Evolutionary conservation across 2,113 vertebrate species (phyloP), one percentile per base, ranked within the genome.

Genomic region (Solea solea): DNA sequence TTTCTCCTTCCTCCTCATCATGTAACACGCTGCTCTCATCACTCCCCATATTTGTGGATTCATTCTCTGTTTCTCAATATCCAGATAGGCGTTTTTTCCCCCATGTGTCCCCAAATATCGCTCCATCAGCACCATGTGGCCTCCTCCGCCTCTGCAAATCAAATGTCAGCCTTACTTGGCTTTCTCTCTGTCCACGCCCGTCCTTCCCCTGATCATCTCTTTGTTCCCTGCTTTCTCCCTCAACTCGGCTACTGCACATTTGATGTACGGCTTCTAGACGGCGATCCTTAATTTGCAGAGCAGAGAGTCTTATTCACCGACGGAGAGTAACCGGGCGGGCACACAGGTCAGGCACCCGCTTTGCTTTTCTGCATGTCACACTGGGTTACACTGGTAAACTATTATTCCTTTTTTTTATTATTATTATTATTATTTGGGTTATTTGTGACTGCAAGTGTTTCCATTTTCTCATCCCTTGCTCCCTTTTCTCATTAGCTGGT

Each of bases 261-360:
- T 93, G 85, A 88, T 84, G 85, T 83, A 3, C 79, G 90, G 92
- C 90, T 74, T 63, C 76, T 91, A 98, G 95, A 94, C 93, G 94
- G 69, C 95, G 95, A 63, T 96, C 96, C 72, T 92, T 98, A 93
- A 96, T 94, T 91, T 97, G 95, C 95, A 96, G 95, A 91, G 94
- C 95, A 74, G 96, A 98, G 91, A 98, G 96, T 89, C 95, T 97
- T 54, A 96, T 98, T 88, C 96, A 97, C 91, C 94, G 96, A 81
- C 95, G 95, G 69, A 95, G 95, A 90, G 95, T 94, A 3, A 93
- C 95, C 53, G 95, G 96, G 85, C 94, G 94, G 71, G 95, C 95
- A 66, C 96, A 96, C 93, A 97, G 96, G 96, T 96, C 16, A 39
- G 15, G 15, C 11, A 34, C 27, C 15, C 3, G 34, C 5, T 8